Evolutionary conservation across 2,797 vertebrate species (phyloP), one percentile per base, ranked within the genome.

Genomic region (Melanotaenia trifasciata): DNA sequence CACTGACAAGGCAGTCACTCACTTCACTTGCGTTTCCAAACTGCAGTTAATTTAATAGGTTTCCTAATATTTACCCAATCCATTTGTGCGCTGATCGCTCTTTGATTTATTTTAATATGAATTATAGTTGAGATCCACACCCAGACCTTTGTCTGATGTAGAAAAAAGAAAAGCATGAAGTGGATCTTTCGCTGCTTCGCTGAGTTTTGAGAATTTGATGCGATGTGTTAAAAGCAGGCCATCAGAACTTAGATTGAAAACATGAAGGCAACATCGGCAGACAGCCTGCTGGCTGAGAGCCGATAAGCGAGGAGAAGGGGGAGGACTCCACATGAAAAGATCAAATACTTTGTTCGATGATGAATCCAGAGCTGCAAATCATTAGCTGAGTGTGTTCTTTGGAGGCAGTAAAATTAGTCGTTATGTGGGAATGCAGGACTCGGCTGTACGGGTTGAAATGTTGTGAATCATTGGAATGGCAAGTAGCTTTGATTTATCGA

Each of bases 11-110:
- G 68, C 79, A 76, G 79, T 84, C 78, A 74, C 82, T 89, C 78
- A 79, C 89, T 90, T 81, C 63, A 83, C 84, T 93, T 81, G 86
- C 79, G 83, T 89, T 80, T 87, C 88, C 86, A 77, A 80, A 86
- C 69, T 87, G 61, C 61, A 73, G 73, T 86, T 77, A 64, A 76
- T 72, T 66, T 85, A 87, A 89, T 88, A 64, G 78, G 65, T 91
- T 90, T 87, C 84, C 81, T 85, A 85, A 89, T 89, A 87, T 90
- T 92, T 85, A 78, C 71, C 76, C 84, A 72, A 84, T 83, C 58
- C 83, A 71, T 84, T 32, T 61, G 82, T 87, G 74, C 54, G 60
- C 69, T 38, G 61, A 74, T 74, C 58, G 8, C 60, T 58, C 66
- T 72, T 82, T 53, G 70, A 78, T 79, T 85, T 87, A 81, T 83